Conservation (phyloP, 2,797 vertebrate species). For the Poecilia wingei region DNA sequence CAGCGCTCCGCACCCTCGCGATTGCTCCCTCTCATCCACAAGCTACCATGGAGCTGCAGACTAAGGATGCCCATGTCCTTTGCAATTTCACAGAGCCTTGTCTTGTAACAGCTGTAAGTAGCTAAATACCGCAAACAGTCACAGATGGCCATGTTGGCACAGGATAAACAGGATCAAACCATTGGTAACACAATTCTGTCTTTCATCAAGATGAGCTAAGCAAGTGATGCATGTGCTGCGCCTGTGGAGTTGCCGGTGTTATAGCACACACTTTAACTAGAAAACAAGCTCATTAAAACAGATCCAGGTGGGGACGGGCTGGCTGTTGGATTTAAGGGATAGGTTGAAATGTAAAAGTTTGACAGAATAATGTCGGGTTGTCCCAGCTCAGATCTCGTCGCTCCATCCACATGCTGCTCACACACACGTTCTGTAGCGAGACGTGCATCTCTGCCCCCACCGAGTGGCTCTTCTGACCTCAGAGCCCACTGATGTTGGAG, state of each 20-base stretch:
- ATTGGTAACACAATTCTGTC: background rate
- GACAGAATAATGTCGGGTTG: background rate
- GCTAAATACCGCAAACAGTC: slow-evolving; percentile 27
- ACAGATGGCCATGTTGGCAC: slow-evolving; percentile 26
- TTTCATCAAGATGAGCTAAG: slow-evolving; percentile 4
- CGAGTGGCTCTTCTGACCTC: background rate
- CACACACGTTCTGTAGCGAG: background rate
- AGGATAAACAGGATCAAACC: slow-evolving; percentile 2
- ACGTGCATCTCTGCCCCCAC: background rate
- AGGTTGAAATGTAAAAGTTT: background rate
- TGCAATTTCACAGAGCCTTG: slow-evolving; percentile 52
- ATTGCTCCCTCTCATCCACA: slow-evolving; percentile 59
- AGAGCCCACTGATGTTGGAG: background rate
- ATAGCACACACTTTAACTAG: background rate
- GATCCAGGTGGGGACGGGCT: background rate
- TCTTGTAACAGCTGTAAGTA: slow-evolving; percentile 46
- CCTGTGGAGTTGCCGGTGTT: background rate
- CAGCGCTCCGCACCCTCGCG: slow-evolving; percentile 55
- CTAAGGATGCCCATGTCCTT: slow-evolving; percentile 61
- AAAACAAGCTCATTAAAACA: slow-evolving; percentile 1
- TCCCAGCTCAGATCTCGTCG: background rate
- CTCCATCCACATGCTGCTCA: slow-evolving; percentile 1
- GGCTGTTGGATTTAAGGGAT: background rate
- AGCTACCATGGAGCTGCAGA: slow-evolving; percentile 65
- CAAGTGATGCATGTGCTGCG: background rate